Evolutionary conservation across 2,113 vertebrate species (phyloP).

Genomic region (Ornithorhynchus anatinus): DNA sequence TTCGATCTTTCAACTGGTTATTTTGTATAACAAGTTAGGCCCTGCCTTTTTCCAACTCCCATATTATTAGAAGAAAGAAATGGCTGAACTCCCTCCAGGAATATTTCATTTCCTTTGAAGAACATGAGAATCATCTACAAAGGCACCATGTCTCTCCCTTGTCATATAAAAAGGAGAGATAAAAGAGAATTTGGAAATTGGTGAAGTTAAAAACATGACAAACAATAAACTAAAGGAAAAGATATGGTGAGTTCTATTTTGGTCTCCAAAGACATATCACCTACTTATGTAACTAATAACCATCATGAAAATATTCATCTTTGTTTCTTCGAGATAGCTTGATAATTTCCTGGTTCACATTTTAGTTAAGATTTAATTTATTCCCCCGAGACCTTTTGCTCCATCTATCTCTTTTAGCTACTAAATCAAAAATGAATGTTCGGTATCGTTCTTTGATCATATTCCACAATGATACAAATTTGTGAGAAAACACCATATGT

Average conservation of each 20-base stretch:
- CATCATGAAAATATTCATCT: no score
- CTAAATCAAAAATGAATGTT: no score
- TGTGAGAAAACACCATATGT: no score
- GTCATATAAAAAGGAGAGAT: background rate
- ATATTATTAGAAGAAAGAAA: background rate
- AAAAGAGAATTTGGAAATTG: background rate
- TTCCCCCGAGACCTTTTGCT: no score
- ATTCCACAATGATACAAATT: no score
- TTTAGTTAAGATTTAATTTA: no score
- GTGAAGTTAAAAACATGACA: background rate
- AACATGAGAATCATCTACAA: slow-evolving; percentile 1
- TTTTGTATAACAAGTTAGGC: background rate
- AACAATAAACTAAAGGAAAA: background rate
- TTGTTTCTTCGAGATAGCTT: no score
- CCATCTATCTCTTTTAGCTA: no score
- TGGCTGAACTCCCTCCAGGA: background rate
- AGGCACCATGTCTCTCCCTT: background rate
- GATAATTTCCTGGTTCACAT: no score
- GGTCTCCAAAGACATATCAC: no score
- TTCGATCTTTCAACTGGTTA: background rate
- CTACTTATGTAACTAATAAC: no score
- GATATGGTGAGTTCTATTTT: background rate
- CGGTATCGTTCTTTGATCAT: no score
- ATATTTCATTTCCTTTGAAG: slow-evolving; percentile 2
- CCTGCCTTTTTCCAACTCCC: background rate